These are phyloP conservation scores for Echinarachnius parma DNA, from an alignment of 53 echinoderm and acorn worm species.

Conservation along the genomic window DNA sequence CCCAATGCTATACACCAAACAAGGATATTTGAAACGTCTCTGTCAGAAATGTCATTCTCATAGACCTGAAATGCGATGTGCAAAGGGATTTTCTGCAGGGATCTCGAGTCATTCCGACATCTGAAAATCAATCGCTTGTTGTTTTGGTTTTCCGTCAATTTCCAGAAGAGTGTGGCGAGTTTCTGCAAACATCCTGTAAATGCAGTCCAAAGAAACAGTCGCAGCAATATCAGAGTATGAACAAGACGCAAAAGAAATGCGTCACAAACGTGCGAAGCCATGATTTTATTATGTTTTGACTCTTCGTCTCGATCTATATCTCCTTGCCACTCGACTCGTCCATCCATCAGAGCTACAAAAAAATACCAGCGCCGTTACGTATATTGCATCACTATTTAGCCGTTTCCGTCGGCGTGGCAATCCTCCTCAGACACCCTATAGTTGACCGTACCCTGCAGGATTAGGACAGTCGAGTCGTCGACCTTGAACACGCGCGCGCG, in stretches of 20 bases:
- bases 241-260: conserved; percentile 9
- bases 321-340: no score
- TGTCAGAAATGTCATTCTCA: conserved; percentile 15
- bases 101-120: conserved; percentile 19
- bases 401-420: no score
- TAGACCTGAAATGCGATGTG: conserved; percentile 25
- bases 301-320: no score
- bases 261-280: conserved; percentile 14
- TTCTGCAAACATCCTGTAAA: neutral
- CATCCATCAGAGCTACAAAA: no score
- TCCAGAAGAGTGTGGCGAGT: neutral
- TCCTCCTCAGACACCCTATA: no score
- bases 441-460: no score
- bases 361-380: no score
- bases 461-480: no score
- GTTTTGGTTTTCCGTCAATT: no score
- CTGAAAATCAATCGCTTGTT: no score
- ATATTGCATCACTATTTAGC: no score
- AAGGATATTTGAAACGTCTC: conserved; percentile 16
- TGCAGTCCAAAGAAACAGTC: conserved; percentile 12
- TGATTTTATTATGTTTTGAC: neutral
- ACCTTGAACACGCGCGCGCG: no score
- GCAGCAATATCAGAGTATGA: conserved; percentile 8
- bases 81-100: conserved; percentile 14
- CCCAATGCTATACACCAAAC: conserved; percentile 40